These are phyloP conservation scores for Sycobia sp. DNA, from an alignment of 1,140 invertebrate species.

Conservation along the genomic window DNA sequence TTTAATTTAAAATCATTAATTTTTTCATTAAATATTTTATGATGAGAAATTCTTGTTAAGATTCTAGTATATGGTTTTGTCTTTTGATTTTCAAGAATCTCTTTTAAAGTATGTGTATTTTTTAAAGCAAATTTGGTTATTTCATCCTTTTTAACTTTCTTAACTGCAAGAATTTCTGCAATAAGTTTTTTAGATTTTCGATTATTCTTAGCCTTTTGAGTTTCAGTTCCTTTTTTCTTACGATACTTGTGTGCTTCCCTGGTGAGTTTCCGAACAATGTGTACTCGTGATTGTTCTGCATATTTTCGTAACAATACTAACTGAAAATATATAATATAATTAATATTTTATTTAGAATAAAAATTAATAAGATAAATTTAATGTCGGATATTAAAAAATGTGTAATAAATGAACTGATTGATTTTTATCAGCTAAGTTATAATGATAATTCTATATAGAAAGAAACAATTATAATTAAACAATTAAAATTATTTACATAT, in stretches of 20 bases:
- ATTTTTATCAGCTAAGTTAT: no score
- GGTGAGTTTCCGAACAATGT: slow-evolving; percentile 45
- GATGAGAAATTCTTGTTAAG: slow-evolving; percentile 42
- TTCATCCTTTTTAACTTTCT: slow-evolving; percentile 51
- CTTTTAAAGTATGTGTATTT: slow-evolving; percentile 35
- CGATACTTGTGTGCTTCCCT: slow-evolving; percentile 45
- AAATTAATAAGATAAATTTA: no score
- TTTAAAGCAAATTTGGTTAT: slow-evolving; percentile 50
- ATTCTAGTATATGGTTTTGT: slow-evolving; percentile 37
- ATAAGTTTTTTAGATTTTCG: slow-evolving; percentile 44
- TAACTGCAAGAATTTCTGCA: slow-evolving; percentile 45
- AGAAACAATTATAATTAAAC: no score
- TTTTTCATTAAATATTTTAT: slow-evolving; percentile 41
- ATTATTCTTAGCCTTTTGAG: slow-evolving; percentile 44
- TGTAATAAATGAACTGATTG: no score
- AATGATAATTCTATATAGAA: no score
- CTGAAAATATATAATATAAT: slow-evolving; percentile 46
- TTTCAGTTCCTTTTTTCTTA: slow-evolving; percentile 45
- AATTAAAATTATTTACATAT: no score
- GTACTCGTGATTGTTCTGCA: slow-evolving; percentile 45
- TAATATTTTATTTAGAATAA: neutral
- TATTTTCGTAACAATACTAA: slow-evolving; percentile 49
- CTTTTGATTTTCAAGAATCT: slow-evolving; percentile 42
- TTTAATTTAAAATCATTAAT: slow-evolving; percentile 48
- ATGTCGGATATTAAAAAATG: no score